These are phyloP conservation scores for Drosophila oshimai DNA, from an alignment of 1,140 invertebrate genomes.

Conservation along the genomic window DNA sequence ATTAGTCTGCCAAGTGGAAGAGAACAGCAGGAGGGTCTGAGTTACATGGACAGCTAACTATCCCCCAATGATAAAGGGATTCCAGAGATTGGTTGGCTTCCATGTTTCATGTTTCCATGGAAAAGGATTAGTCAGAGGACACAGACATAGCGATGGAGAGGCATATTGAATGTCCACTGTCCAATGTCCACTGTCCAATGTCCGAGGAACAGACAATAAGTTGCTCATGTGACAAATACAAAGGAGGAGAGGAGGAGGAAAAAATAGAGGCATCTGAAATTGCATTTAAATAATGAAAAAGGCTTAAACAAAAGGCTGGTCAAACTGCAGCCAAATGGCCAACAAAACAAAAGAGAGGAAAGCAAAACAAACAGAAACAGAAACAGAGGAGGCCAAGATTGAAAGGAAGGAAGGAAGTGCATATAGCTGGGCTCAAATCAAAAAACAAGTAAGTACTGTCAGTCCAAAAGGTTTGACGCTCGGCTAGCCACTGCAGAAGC, in stretches of 20 bases:
- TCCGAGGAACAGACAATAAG: conserved; percentile 43
- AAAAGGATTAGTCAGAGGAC: conserved; percentile 4
- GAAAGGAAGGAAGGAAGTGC: conserved; percentile 34
- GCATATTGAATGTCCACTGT: conserved; percentile 48
- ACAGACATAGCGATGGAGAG: neutral
- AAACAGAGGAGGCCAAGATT: neutral
- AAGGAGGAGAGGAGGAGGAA: neutral
- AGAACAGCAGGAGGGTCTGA: neutral
- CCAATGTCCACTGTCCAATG: no score
- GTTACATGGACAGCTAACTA: neutral
- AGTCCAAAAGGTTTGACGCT: conserved; percentile 53
- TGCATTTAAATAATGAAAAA: conserved; percentile 74
- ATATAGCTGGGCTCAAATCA: conserved; percentile 68
- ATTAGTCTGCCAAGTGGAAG: conserved; percentile 10
- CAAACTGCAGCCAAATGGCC: conserved; percentile 35
- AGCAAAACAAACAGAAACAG: neutral
- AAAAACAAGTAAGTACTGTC: conserved; percentile 67
- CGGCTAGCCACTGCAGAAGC: conserved; percentile 20
- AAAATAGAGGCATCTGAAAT: conserved; percentile 39
- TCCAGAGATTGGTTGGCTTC: conserved; percentile 42
- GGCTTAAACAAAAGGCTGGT: conserved; percentile 44
- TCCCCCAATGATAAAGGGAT: conserved; percentile 11
- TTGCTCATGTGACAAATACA: conserved; percentile 56
- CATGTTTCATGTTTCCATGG: neutral
- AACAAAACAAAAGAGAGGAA: conserved; percentile 2